Evolutionary conservation across 2,888 invertebrate species (phyloP), one percentile per base, ranked within the genome.

Genomic region (Epicampocera succincta): DNA sequence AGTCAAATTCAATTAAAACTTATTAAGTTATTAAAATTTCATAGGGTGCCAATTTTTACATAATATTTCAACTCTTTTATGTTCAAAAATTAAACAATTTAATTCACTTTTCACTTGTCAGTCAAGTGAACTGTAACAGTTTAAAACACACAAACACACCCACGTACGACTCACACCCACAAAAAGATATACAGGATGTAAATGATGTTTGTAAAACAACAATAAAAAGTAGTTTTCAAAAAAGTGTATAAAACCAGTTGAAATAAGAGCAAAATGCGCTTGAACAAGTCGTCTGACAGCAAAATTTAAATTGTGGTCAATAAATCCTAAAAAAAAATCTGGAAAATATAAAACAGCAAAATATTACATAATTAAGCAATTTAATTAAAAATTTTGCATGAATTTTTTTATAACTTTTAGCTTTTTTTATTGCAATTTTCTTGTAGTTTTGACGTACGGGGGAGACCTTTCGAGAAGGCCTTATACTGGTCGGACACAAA

Each of bases 401-500:
- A 44, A 13, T 38, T 50, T 61, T 60, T 21, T 66, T 38, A 65
- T 80, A 58, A 69, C 38, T 69, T 58, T 13, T 63, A 40, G n/a
- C n/a, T 58, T 46, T 54, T 54, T 65, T 19, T 29, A 42, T 63
- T 72, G 15, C 3, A 15, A 29, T 88, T 33, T 9, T 88, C 6
- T 42, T 54, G 6, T 93, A 97, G 97, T 91, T 96, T 96, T 89
- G 96, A 97, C 91, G 96, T 96, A 15, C 93, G 96, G 48, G 97
- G 96, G 21, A 93, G 96, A 81, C 93, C 96, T 1, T 94, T 96
- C 90, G 94, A 93, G 89, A 95, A 96, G 89, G 96, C 96, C 0
- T 92, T 95, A 11, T 96, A 96, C 87, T 95, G 95, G 95, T 96
- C 97, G 1, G 96, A 96, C 86, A 94, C 95, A 0, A 93, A 94